Conservation (phyloP, 1,140 invertebrate species). For the Asobara japonica region DNA sequence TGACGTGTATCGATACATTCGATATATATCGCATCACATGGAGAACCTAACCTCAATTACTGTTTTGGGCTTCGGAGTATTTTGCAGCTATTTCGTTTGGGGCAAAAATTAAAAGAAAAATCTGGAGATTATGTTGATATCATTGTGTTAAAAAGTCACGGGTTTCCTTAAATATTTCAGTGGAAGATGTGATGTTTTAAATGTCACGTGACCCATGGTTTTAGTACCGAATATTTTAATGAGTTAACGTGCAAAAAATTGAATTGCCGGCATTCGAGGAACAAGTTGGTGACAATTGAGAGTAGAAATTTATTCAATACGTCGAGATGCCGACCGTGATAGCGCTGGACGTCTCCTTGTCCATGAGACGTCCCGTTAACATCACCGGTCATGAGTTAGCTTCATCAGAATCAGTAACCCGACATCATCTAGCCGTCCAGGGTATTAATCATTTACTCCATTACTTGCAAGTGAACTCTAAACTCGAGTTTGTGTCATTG, state of each 20-base stretch:
- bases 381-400: slow-evolving; percentile 66
- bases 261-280: no score
- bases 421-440: slow-evolving; percentile 80
- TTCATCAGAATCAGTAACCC: slow-evolving; percentile 64
- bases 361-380: slow-evolving; percentile 77
- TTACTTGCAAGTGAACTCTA: slow-evolving; percentile 82
- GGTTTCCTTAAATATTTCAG: no score
- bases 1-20: not conserved
- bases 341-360: slow-evolving; percentile 80
- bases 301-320: no score
- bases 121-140: no score
- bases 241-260: no score
- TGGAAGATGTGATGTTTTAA: no score
- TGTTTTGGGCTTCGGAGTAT: no score
- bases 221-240: no score
- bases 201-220: no score
- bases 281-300: no score
- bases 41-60: not conserved
- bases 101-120: not conserved
- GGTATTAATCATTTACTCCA: slow-evolving; percentile 88
- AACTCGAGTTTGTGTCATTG: slow-evolving; percentile 91
- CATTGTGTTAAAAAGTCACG: no score
- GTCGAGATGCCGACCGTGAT: slow-evolving; percentile 86
- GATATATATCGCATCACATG: not conserved
- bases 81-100: no score